phyloP scores from a whole-genome alignment of 2,888 invertebrate species.

The Thalpophila matura region DNA sequence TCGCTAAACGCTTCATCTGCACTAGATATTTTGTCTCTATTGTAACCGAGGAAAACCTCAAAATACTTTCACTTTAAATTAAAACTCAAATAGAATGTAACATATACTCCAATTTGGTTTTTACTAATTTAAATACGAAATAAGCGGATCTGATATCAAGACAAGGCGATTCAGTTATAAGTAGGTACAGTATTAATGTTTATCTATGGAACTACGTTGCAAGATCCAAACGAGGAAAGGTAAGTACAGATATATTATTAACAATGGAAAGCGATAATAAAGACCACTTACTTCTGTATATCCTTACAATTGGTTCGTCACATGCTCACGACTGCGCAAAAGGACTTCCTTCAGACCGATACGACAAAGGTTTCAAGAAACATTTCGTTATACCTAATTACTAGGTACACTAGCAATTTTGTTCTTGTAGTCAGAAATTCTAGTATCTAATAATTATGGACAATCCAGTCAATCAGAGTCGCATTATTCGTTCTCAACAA shows the following conservation, averaged over 20 bases:
- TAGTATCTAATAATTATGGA: no score
- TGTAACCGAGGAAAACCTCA: slow-evolving; percentile 7
- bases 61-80: slow-evolving; percentile 21
- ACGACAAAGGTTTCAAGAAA: slow-evolving; percentile 12
- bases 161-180: no score
- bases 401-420: slow-evolving; percentile 3
- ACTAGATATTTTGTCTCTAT: slow-evolving; percentile 19
- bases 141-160: no score
- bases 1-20: slow-evolving; percentile 1
- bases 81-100: slow-evolving; percentile 8
- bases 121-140: no score
- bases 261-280: slow-evolving; percentile 27
- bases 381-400: background rate
- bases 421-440: no score
- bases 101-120: no score
- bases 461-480: no score
- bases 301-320: slow-evolving; percentile 21
- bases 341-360: slow-evolving; percentile 10
- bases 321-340: slow-evolving; percentile 27
- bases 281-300: slow-evolving; percentile 28
- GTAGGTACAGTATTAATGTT: slow-evolving; percentile 4
- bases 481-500: background rate
- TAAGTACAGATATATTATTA: slow-evolving; percentile 23
- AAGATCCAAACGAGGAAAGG: slow-evolving; percentile 31
- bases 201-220: slow-evolving; percentile 24